Percentiles rank a stretch among this genome's conserved stretches.
Evolutionary conservation across 2,113 vertebrate genomes (phyloP).

Genomic region (Tragelaphus scriptus): DNA sequence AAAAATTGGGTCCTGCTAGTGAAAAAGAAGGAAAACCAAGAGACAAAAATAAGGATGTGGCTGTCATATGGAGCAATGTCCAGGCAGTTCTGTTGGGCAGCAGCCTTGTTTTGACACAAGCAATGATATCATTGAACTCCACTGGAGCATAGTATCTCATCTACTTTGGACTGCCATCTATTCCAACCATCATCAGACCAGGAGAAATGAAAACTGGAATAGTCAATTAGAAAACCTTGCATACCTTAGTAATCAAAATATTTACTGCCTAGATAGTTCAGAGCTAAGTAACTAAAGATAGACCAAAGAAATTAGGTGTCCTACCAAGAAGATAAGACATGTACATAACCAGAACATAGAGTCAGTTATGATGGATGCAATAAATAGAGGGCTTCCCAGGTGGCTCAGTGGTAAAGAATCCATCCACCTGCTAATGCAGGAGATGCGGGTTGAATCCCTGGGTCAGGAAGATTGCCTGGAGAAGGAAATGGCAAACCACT

Average conservation of each 20-base stretch:
- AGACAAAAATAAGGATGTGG: background rate
- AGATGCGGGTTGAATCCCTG: background rate
- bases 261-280: background rate
- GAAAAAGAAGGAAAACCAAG: background rate
- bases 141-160: background rate
- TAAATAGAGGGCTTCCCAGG: background rate
- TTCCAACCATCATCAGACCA: background rate
- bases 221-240: background rate
- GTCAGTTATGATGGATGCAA: background rate
- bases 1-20: background rate
- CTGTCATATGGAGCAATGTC: accelerated
- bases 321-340: background rate
- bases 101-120: background rate
- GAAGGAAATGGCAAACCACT: background rate
- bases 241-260: background rate
- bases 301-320: background rate
- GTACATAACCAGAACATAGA: background rate
- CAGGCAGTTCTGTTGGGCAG: background rate
- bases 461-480: background rate
- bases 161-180: background rate
- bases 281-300: background rate
- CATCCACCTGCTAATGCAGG: background rate
- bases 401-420: background rate
- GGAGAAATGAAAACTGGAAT: background rate
- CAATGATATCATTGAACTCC: background rate